phyloP scores from a whole-genome alignment of 2,797 vertebrate species.

The Sebastes jordani region DNA sequence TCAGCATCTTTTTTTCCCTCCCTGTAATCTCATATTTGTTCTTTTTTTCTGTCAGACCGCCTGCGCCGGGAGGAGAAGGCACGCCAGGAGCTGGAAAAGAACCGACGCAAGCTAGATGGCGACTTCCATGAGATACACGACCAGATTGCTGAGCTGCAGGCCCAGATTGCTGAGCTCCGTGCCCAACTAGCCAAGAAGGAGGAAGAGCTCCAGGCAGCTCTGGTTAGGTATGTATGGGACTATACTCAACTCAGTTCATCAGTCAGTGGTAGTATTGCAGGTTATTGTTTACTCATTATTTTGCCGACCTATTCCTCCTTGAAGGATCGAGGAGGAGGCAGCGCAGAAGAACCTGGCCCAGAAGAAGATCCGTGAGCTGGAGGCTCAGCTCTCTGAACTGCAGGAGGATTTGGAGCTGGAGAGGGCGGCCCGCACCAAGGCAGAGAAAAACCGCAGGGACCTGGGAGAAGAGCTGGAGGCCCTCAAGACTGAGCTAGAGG shows the following conservation, averaged over 20 bases:
- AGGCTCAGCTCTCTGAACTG: conserved; percentile 95
- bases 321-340: conserved; percentile 95
- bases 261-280: not conserved
- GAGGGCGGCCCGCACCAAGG: conserved; percentile 88
- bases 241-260: not conserved
- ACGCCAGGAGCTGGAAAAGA: conserved; percentile 97
- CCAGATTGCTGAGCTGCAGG: conserved; percentile 96
- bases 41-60: conserved; percentile 83
- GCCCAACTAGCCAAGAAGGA: conserved; percentile 97
- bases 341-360: conserved; percentile 94
- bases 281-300: not conserved
- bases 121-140: conserved; percentile 92
- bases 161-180: conserved; percentile 96
- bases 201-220: conserved; percentile 94
- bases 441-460: conserved; percentile 95
- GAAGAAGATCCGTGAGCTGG: conserved; percentile 96
- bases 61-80: conserved; percentile 95
- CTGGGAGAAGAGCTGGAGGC: conserved; percentile 98
- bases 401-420: conserved; percentile 98
- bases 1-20: not conserved
- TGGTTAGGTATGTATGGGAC: conserved; percentile 86
- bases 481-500: conserved; percentile 96
- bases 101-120: conserved; percentile 94
- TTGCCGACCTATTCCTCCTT: not conserved
- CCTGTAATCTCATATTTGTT: not conserved